Evolutionary conservation across 2,888 invertebrate species (phyloP).

Genomic region (Arge pagana): DNA sequence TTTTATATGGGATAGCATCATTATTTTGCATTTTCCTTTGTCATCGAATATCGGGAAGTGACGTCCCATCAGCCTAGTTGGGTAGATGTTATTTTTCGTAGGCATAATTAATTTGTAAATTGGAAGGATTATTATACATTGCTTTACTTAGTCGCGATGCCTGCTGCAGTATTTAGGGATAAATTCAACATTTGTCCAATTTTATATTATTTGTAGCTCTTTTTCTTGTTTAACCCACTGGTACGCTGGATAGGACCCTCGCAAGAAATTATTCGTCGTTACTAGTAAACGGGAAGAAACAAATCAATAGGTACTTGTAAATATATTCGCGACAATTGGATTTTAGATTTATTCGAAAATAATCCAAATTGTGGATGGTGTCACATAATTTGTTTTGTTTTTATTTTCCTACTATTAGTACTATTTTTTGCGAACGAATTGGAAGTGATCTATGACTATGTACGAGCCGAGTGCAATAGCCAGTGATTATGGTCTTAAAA

Average conservation of each 20-base stretch:
- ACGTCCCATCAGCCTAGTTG: no score
- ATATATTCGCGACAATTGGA: constrained; percentile 6
- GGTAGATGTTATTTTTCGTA: constrained; percentile 12
- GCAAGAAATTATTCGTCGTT: constrained; percentile 15
- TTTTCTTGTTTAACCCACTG: constrained; percentile 1
- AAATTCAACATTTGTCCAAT: constrained; percentile 48
- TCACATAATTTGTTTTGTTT: no score
- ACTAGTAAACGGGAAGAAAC: no score
- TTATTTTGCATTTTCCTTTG: no score
- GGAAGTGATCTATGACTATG: no score
- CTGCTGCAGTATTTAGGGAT: constrained; percentile 57
- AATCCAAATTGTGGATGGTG: no score
- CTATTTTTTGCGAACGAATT: no score
- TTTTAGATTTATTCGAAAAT: not conserved
- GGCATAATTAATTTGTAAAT: constrained; percentile 35
- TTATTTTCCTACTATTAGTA: no score
- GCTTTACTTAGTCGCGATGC: constrained; percentile 54
- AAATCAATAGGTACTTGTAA: constrained; percentile 5
- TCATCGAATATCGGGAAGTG: no score
- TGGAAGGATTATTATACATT: constrained; percentile 30
- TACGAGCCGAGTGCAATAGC: no score
- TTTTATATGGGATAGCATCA: no score
- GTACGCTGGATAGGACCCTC: not conserved
- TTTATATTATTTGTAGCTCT: constrained; percentile 27
- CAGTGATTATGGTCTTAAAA: no score